Evolutionary conservation across 2,888 invertebrate species (phyloP), one percentile per base, ranked within the genome.

Genomic region (Drepana falcataria): DNA sequence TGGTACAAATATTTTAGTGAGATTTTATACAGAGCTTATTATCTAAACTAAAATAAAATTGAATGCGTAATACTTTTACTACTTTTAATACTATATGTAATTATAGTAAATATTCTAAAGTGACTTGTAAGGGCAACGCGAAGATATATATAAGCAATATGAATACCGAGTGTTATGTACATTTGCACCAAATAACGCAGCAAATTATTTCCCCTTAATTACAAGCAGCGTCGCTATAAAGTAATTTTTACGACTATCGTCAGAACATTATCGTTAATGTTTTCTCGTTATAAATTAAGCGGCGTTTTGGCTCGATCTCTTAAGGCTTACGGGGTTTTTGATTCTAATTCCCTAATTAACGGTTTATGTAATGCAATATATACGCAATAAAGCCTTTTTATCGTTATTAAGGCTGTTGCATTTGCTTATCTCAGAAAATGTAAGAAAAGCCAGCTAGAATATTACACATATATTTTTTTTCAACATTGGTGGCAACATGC

Each of bases 121-220:
- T 21, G 21, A 21, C 21, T 21, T 21, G 21, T 21, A 21, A 21
- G 21, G 21, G 1, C 21, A 21, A 21, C 21, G 21, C 1, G 21
- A 21, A 21, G 21, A 21, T 21, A 21, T 21, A 21, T 21, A 21
- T 21, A 21, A 21, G 21, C 21, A 21, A 6, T 9, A 44, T 44
- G 9, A 44, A 6, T 9, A 44, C 87, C 83, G 81, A 78, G 67
- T 70, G 65, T 69, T 61, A 41, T 65, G 75, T 78, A 76, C 81
- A 81, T 81, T 80, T 85, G 87, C 83, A 82, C 75, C 67, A 72
- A 82, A 83, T 72, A 75, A 76, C 75, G 69, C 63, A 70, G 75
- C 72, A 81, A 84, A 85, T 84, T 88, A 85, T 86, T 85, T 82
- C 78, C 68, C 73, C 75, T 86, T 88, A 88, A 87, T 86, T 85